A percentile compares a stretch with the other conserved stretches of the same genome.
Evolutionary conservation across 2,888 invertebrate genomes (phyloP).

Genomic region (Pasiphila rectangulata): DNA sequence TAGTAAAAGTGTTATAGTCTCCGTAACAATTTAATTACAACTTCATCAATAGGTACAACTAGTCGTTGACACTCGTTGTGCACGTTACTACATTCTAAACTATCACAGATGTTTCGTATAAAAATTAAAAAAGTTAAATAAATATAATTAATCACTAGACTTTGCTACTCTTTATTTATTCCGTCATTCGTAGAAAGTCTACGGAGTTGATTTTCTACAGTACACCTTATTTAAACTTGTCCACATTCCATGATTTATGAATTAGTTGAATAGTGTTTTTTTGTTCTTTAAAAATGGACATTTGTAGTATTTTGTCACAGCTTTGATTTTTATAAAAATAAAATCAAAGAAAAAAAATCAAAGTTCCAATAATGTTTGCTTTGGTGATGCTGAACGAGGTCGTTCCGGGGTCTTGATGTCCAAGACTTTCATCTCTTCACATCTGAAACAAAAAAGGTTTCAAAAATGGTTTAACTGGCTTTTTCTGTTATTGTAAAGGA

Average conservation of each 20-base stretch:
- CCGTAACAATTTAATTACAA: conserved; percentile 39
- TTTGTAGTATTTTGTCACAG: too few species aligned
- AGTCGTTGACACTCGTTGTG: conserved; percentile 37
- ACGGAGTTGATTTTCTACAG: conserved; percentile 11
- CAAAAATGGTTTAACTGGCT: not conserved
- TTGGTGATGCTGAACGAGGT: conserved; percentile 63
- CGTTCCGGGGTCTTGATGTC: conserved; percentile 58
- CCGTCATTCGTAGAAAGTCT: conserved; percentile 6
- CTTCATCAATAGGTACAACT: conserved; percentile 34
- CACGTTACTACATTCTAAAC: conserved; percentile 58
- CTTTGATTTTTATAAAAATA: not conserved
- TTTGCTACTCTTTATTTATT: conserved; percentile 19
- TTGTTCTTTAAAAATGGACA: too few species aligned
- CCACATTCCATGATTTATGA: not conserved
- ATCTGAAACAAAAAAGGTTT: conserved; percentile 48
- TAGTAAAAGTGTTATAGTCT: too few species aligned
- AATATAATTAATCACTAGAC: conserved; percentile 33
- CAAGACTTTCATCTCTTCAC: conserved; percentile 73
- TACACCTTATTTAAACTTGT: not conserved
- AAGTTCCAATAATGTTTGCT: conserved; percentile 65
- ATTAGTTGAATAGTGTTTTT: too few species aligned
- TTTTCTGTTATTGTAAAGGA: too few species aligned
- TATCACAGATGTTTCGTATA: conserved; percentile 72
- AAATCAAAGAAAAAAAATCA: conserved; percentile 39
- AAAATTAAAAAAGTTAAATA: conserved; percentile 57